Evolutionary conservation across 2,113 vertebrate species (phyloP), one percentile per base, ranked within the genome.

Genomic region (Zingel zingel): DNA sequence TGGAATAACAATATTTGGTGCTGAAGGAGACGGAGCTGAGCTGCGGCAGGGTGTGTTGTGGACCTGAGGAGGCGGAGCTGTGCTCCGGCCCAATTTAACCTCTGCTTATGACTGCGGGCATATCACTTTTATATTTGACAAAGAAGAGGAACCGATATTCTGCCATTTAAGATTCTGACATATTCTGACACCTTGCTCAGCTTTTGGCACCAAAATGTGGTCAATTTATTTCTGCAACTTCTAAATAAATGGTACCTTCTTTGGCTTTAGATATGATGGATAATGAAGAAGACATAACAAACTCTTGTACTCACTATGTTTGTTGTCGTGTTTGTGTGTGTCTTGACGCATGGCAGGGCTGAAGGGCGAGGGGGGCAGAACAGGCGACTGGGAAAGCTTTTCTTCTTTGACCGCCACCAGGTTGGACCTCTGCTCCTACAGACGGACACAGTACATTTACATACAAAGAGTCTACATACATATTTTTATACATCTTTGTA

Each of bases 371-470:
- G 94, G 95, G 54, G 96, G 95, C 77, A 96, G 89, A 74, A 95
- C 96, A 0, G 97, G 97, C 0, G 97, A 97, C 30, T 94, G 93
- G 68, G 95, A 79, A 9, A 78, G 94, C 91, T 97, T 97, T 83
- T 98, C 97, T 79, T 98, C 97, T 88, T 97, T 98, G 57, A 95
- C 93, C 47, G 79, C 91, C 10, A 88, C 89, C 89, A 93, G 75
- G 95, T 94, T 86, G 95, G 96, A 95, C 83, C 96, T 94, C 82
- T 96, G 94, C 84, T 97, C 97, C 97, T 98, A 74, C 13, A 77
- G 10, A 78, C 9, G 66, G 25, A 61, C n/a, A 70, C 14, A 69
- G 4, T 2, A 12, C 4, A 8, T 21, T 59, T 2, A 36, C 2
- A 43, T 43, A 43, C 39, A 43, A 10, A 43, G 39, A 43, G 2